Base-by-base conservation (phyloP, 92 coral and sea anemone genomes). In the Bergia puertoricense region DNA sequence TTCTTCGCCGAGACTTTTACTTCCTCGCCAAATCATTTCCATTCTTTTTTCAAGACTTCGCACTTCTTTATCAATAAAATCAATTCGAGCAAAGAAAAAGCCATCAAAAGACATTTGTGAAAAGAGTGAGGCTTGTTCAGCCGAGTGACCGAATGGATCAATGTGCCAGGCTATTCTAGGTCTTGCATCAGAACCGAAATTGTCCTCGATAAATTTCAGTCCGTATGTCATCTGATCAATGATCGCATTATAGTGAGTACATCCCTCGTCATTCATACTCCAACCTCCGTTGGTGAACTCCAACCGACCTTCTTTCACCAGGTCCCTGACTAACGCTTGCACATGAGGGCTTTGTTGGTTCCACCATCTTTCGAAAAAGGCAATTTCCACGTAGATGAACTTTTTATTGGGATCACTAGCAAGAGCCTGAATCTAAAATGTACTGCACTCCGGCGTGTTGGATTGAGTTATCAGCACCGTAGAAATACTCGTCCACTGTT, bases 121-220 rank as follows among this genome's bases (percentile, higher is more conserved):
- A 74, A 93, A 93, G 74, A 93, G 88, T 8, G 96, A 91, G 0
- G 96, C 96, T 88, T 93, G 96, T 74, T 88, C 93, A 22, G 90
- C 80, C 72, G 96, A 93, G 96, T 93, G 96, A 44, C 96, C 96
- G 39, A 93, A 93, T n/a, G 96, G 96, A 75, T 93, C 96, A 36
- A 91, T 93, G 42, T 93, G 96, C 96, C 96, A 93, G 1, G 96
- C 96, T 51, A 93, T 81, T 13, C 94, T 83, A 1, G 96, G 96
- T 69, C 96, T 88, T 20, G 96, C 96, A 2, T 69, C 85, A 13
- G 91, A 57, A 62, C 96, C 96, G 30, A 30, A 30, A 30, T 30
- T 30, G 30, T 30, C 30, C 30, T 30, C 30, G 30, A 30, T 30
- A 30, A 30, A 30, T 30, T 30, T 86, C 71, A 93, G 88, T 36